A percentile compares a stretch with the other conserved stretches of the same genome.
Evolutionary conservation across 2,113 vertebrate genomes (phyloP).

Genomic region (Dolichallabes microphthalmus): DNA sequence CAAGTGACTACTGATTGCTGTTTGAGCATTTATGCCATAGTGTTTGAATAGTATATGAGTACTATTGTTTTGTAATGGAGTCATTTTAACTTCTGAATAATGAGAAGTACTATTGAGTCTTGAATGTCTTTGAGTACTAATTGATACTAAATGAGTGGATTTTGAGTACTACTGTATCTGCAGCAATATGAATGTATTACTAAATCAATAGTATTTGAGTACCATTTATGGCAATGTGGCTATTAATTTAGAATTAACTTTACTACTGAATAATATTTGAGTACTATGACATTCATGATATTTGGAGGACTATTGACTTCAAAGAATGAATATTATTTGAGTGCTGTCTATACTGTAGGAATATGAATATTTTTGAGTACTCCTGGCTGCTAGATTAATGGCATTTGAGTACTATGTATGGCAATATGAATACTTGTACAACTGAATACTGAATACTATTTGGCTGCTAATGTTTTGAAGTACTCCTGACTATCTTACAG

Average conservation of each 20-base stretch:
- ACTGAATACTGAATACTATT: neutral
- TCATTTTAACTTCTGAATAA: neutral
- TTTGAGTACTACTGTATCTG: neutral
- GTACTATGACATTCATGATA: too few species aligned
- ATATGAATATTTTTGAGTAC: neutral
- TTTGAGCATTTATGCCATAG: too few species aligned
- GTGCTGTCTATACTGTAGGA: too few species aligned
- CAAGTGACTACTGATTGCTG: neutral
- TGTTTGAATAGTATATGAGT: neutral
- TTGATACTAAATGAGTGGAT: neutral
- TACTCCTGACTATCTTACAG: neutral
- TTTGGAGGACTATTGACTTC: neutral
- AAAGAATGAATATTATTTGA: too few species aligned
- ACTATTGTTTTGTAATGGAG: neutral
- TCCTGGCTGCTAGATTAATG: neutral
- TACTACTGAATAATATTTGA: neutral
- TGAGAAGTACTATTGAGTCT: neutral
- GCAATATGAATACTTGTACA: neutral
- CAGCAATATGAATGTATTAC: too few species aligned
- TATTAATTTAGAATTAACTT: neutral
- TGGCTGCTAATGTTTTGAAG: neutral
- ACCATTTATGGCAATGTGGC: too few species aligned
- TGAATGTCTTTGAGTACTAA: neutral
- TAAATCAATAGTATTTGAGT: neutral
- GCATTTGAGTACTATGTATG: neutral